Base-by-base conservation (phyloP, 2,888 invertebrate species). In the Pachydiplax longipennis region DNA sequence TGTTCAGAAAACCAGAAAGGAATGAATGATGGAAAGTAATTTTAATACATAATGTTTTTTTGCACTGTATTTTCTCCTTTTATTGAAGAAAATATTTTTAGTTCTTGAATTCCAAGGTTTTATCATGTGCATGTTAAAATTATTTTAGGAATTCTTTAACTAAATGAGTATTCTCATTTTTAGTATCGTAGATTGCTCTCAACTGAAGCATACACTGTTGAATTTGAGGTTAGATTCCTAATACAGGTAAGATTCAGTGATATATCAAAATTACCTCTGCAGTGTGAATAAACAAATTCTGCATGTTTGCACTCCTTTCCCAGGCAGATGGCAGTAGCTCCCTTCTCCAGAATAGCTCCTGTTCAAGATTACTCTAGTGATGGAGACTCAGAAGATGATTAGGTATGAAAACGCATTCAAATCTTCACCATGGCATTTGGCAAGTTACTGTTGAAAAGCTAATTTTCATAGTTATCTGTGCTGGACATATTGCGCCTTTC, bases 381-480 rank as follows among this genome's bases (percentile, higher is more conserved):
- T 93, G 97, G 98, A 81, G 98, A 98, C 94, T 97, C 98, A 65
- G 98, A 98, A 94, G 98, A 98, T 93, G 98, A 99, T 95, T 98
- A 96, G 95, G 83, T 61, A 87, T 61, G 87, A 61, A 87, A 82
- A 37, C 37, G 61, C 58, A 61, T 87, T 87, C 87, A 65, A 61
- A 37, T 35, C 87, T 87, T 87, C 87, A 65, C 61, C 40, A 18
- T 87, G 61, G 87, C 40, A 58, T 87, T 87, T 58, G 87, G 87
- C 58, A 87, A 87, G 87, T 87, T 87, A 61, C 87, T 87, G 87
- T 87, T 65, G 87, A 87, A 87, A 87, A 65, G 22, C 61, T 87
- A 61, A 65, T 87, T 87, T 87, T 87, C 87, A 61, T 65, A 87
- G 87, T 87, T 58, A 87, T 87, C 58, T 87, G 35, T 87, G 61